Evolutionary conservation across 30 jellyfish, hydroid and myxozoan species (phyloP).

Genomic region (Aurelia sp.): DNA sequence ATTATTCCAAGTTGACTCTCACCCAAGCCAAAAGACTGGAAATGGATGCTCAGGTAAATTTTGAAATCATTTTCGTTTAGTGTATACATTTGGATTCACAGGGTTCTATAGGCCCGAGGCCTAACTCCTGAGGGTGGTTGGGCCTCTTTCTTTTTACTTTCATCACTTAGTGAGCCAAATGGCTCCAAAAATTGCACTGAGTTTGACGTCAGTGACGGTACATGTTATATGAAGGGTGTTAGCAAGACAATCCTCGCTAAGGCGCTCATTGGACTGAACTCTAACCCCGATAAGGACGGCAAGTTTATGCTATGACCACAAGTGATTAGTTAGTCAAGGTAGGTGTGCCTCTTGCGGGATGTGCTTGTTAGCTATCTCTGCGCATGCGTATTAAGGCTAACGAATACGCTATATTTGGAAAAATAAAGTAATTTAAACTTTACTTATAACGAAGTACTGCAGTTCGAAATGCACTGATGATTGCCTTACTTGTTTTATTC

Average conservation of each 20-base stretch:
- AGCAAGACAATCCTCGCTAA: conserved; percentile 88
- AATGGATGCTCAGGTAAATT: conserved; percentile 96
- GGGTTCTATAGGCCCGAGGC: too few species aligned
- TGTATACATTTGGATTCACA: too few species aligned
- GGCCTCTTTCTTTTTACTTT: too few species aligned
- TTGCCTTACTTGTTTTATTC: not conserved
- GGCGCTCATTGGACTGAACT: conserved; percentile 84
- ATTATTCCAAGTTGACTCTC: conserved; percentile 87
- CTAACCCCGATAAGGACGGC: conserved; percentile 91
- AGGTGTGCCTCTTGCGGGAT: conserved; percentile 18
- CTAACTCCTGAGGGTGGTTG: too few species aligned
- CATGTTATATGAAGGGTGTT: conserved; percentile 75
- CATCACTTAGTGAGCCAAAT: conserved; percentile 43
- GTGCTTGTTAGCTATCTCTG: not conserved
- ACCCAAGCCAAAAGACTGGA: conserved; percentile 97
- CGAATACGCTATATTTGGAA: too few species aligned
- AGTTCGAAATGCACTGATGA: not conserved
- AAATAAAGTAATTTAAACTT: too few species aligned
- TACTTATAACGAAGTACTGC: too few species aligned
- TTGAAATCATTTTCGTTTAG: too few species aligned
- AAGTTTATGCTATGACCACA: not conserved
- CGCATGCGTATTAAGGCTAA: conserved; percentile 44
- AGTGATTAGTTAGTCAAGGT: not conserved
- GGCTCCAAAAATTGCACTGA: conserved; percentile 83
- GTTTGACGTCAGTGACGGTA: conserved; percentile 46